Conservation (phyloP, 2,113 vertebrate genomes). For the Siniperca knerii region DNA sequence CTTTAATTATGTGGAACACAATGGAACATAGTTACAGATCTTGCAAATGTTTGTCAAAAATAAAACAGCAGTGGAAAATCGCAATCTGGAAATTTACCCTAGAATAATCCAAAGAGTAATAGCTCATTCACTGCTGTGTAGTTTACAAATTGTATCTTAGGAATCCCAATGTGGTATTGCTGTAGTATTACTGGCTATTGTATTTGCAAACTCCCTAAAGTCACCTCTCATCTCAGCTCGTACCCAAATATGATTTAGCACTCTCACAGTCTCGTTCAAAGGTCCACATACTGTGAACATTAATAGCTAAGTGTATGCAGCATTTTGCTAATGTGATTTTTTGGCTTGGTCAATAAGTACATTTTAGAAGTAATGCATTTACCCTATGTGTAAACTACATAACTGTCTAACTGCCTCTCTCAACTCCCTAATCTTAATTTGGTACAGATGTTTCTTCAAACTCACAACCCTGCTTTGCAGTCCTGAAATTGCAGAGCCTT, state of each 20-base stretch:
- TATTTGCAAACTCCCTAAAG: conserved; percentile 30
- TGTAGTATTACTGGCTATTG: conserved; percentile 20
- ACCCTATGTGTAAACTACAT: conserved; percentile 36
- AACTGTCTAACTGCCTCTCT: conserved; percentile 2
- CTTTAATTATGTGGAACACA: conserved; percentile 18
- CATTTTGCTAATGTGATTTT: conserved; percentile 67
- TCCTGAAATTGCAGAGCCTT: background rate
- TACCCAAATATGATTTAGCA: conserved; percentile 53
- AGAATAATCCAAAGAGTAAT: background rate
- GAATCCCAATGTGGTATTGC: background rate
- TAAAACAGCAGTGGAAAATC: background rate
- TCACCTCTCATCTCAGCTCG: conserved; percentile 19
- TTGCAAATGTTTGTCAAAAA: background rate
- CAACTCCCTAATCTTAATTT: background rate
- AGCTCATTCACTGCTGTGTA: conserved; percentile 12
- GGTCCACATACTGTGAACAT: conserved; percentile 54
- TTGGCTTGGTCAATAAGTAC: conserved; percentile 52
- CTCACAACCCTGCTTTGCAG: background rate
- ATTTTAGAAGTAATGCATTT: conserved; percentile 62
- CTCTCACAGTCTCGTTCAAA: conserved; percentile 47
- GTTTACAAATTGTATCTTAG: conserved; percentile 17
- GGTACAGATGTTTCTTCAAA: conserved; percentile 5
- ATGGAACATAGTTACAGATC: background rate
- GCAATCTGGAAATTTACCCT: conserved; percentile 6
- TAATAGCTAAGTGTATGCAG: conserved; percentile 55